These are phyloP conservation scores for Furcifer pardalis DNA, from an alignment of 2,797 vertebrate genomes.

Conservation along the genomic window DNA sequence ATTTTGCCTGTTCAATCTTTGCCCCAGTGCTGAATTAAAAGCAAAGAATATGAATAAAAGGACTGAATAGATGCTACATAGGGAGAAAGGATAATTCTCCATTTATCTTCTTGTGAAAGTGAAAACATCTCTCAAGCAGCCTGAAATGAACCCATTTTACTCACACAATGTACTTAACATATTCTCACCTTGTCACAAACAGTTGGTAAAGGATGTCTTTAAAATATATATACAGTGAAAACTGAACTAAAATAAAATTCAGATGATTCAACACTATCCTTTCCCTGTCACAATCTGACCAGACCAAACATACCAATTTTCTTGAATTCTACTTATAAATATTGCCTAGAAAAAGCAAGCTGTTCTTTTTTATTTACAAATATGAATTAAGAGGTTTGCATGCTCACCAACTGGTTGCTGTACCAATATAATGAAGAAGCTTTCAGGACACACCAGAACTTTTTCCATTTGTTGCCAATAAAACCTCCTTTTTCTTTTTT, in stretches of 20 bases:
- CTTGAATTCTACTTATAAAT: background rate
- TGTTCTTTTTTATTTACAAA: background rate
- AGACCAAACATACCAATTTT: background rate
- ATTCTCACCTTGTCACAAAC: background rate
- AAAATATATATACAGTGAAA: background rate
- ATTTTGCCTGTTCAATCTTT: background rate
- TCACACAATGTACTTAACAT: background rate
- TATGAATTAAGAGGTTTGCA: accelerated
- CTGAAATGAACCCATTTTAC: background rate
- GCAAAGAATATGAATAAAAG: background rate
- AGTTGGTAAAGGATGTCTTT: background rate
- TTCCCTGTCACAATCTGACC: background rate
- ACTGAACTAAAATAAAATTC: background rate
- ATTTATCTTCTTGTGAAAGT: background rate
- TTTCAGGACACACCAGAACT: slow-evolving; percentile 98
- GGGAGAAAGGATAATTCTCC: background rate
- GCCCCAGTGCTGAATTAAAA: background rate
- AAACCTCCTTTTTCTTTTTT: slow-evolving; percentile 95
- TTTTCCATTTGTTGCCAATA: slow-evolving; percentile 97
- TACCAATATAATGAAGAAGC: slow-evolving; percentile 95
- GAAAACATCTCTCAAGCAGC: background rate
- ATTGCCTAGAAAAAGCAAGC: background rate
- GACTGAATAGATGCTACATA: too few species aligned
- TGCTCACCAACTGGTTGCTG: slow-evolving; percentile 89
- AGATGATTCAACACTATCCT: background rate